These are phyloP conservation scores for Triplophysa dalaica DNA, from an alignment of 2,113 vertebrate species.

Conservation along the genomic window DNA sequence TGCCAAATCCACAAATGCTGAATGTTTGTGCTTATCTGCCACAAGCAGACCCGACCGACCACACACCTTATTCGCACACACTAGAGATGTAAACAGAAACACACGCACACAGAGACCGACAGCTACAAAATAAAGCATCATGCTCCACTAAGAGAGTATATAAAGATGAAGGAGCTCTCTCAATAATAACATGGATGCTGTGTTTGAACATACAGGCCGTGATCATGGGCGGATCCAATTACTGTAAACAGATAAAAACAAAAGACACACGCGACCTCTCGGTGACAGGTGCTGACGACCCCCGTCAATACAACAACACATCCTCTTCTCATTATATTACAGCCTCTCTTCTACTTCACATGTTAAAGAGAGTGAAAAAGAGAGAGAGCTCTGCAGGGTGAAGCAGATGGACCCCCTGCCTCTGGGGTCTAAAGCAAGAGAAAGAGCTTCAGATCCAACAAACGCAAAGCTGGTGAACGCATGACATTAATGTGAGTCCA, in stretches of 20 bases:
- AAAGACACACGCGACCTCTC: neutral
- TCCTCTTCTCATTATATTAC: too few species aligned
- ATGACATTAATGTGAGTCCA: conserved; percentile 5
- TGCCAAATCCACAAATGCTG: conserved; percentile 8
- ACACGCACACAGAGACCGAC: neutral
- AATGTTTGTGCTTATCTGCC: conserved; percentile 30
- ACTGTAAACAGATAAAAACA: conserved; percentile 32
- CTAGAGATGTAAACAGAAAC: neutral
- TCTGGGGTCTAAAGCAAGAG: neutral
- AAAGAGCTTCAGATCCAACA: conserved; percentile 10
- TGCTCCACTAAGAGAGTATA: conserved; percentile 25
- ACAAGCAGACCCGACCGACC: conserved; percentile 22
- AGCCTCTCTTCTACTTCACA: neutral
- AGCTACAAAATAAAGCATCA: neutral
- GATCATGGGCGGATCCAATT: conserved; percentile 22
- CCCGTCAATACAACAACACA: neutral
- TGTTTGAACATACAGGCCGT: conserved; percentile 10
- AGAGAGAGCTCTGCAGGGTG: neutral
- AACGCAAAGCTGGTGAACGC: neutral
- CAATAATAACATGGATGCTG: conserved; percentile 28
- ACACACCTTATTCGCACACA: neutral
- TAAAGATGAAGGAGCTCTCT: neutral
- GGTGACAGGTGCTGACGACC: neutral
- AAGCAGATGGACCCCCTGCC: neutral
- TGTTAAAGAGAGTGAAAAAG: neutral